Conservation (phyloP, 2,888 invertebrate genomes). For the Apocheima hispidaria region DNA sequence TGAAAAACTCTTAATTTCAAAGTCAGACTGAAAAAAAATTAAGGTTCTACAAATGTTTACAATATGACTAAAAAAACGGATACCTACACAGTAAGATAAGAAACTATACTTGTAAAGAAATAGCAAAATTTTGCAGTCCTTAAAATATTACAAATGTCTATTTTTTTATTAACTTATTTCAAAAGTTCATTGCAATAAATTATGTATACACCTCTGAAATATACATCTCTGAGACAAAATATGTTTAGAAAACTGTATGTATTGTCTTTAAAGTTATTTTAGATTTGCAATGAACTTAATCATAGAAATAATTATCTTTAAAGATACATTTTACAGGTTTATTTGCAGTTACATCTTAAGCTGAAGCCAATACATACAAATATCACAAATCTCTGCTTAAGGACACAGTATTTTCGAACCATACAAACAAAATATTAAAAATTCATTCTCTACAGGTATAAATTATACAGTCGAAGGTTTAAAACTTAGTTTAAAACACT, state of each 20-base stretch:
- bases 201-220: constrained; percentile 54
- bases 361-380: constrained; percentile 69
- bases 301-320: constrained; percentile 38
- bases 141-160: constrained; percentile 66
- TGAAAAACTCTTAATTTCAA: constrained; percentile 47
- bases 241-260: constrained; percentile 62
- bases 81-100: constrained; percentile 61
- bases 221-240: constrained; percentile 62
- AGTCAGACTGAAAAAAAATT: constrained; percentile 55
- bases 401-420: constrained; percentile 62
- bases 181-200: constrained; percentile 64
- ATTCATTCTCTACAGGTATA: constrained; percentile 78
- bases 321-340: constrained; percentile 53
- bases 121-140: constrained; percentile 79
- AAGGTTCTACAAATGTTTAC: constrained; percentile 55
- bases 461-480: constrained; percentile 77
- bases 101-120: constrained; percentile 70
- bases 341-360: constrained; percentile 56
- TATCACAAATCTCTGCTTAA: constrained; percentile 79
- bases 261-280: constrained; percentile 63
- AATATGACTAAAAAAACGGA: constrained; percentile 59
- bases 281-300: constrained; percentile 54
- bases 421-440: constrained; percentile 68
- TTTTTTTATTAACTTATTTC: constrained; percentile 68
- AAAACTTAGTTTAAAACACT: constrained; percentile 83